Evolutionary conservation across 2,113 vertebrate species (phyloP).

Genomic region (Psilopogon haemacephalus): DNA sequence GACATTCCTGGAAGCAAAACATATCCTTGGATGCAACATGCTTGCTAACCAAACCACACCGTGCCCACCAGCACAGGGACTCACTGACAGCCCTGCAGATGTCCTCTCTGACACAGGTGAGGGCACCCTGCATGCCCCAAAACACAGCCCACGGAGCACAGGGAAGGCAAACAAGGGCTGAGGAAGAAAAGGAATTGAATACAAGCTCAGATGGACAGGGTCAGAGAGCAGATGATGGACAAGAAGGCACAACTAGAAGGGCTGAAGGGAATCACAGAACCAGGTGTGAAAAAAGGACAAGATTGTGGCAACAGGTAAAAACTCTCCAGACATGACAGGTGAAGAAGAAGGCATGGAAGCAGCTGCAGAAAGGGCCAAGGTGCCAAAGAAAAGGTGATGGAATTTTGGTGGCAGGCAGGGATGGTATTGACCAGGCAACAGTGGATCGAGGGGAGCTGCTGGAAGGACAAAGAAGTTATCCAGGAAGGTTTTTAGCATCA

Average conservation of each 20-base stretch:
- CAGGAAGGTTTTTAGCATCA: neutral
- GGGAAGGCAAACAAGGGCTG: neutral
- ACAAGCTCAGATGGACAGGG: neutral
- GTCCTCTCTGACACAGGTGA: neutral
- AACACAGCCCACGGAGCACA: neutral
- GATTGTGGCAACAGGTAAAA: accelerated
- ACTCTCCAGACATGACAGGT: neutral
- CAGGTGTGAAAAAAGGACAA: neutral
- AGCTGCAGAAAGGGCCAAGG: neutral
- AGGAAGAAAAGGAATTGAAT: neutral
- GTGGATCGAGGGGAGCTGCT: neutral
- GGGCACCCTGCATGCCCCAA: neutral
- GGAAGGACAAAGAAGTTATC: neutral
- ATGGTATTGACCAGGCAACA: neutral
- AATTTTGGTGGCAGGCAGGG: neutral
- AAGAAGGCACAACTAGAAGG: neutral
- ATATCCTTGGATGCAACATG: neutral
- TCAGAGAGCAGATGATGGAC: neutral
- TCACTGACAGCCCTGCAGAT: neutral
- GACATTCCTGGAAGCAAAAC: neutral
- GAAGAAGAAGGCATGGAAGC: neutral
- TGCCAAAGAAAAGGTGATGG: neutral
- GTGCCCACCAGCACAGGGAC: neutral
- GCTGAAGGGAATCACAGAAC: neutral
- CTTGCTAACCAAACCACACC: neutral